phyloP scores from a whole-genome alignment of 2,888 invertebrate species.

The Toxonevra muliebris region DNA sequence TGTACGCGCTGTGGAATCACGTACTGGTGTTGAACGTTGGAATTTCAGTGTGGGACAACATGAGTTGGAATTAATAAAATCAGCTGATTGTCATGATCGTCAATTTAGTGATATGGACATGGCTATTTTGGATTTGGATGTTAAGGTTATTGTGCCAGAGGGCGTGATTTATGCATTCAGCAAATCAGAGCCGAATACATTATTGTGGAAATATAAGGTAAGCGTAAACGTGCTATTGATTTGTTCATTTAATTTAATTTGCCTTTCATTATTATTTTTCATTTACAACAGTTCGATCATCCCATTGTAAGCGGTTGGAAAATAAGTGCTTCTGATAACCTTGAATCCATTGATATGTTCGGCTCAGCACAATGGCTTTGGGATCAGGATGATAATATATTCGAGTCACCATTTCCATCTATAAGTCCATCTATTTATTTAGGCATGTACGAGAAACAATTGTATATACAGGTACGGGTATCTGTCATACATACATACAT shows the following conservation, averaged over 20 bases:
- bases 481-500: neutral
- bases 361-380: slow-evolving; percentile 69
- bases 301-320: slow-evolving; percentile 89
- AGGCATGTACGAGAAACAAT: slow-evolving; percentile 84
- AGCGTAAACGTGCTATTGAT: slow-evolving; percentile 3
- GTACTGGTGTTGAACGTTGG: slow-evolving; percentile 89
- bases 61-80: slow-evolving; percentile 73
- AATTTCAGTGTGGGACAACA: slow-evolving; percentile 95
- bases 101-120: slow-evolving; percentile 55
- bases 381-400: slow-evolving; percentile 60
- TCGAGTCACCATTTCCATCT: slow-evolving; percentile 56
- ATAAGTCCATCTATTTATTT: slow-evolving; percentile 79
- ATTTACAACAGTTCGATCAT: slow-evolving; percentile 74
- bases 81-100: slow-evolving; percentile 66
- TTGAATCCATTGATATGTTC: slow-evolving; percentile 79
- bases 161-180: slow-evolving; percentile 76
- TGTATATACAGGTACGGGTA: slow-evolving; percentile 65
- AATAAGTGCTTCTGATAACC: slow-evolving; percentile 72
- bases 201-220: slow-evolving; percentile 83
- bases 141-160: slow-evolving; percentile 76
- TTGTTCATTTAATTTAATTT: neutral
- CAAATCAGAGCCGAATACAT: slow-evolving; percentile 68
- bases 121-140: slow-evolving; percentile 66
- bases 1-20: slow-evolving; percentile 88
- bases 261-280: neutral